A percentile compares a stretch with the other conserved stretches of the same genome.
phyloP scores from a whole-genome alignment of 2,113 vertebrate genomes.

The Embiotoca jacksoni region DNA sequence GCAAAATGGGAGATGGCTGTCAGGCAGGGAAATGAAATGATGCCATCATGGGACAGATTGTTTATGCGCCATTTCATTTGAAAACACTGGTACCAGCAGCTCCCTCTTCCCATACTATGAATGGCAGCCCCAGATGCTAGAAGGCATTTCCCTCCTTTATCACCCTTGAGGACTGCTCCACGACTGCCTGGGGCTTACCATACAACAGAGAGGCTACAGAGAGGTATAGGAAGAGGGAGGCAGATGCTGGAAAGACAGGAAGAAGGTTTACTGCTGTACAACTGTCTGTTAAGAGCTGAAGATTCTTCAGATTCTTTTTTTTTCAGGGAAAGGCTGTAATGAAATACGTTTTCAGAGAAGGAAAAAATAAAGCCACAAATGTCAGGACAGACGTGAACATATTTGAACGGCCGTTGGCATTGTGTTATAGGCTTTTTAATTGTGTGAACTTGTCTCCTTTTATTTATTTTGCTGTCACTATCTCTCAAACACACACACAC shows the following conservation, averaged over 20 bases:
- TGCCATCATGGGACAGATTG: constrained; percentile 63
- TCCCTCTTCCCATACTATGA: constrained; percentile 41
- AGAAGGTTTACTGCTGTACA: constrained; percentile 27
- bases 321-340: neutral
- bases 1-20: constrained; percentile 59
- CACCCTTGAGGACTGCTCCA: constrained; percentile 64
- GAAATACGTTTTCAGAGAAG: constrained; percentile 6
- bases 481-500: too few relatives aligned
- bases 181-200: constrained; percentile 59
- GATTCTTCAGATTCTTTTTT: constrained; percentile 21
- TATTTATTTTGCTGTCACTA: too few relatives aligned
- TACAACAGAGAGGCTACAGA: constrained; percentile 41
- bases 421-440: neutral
- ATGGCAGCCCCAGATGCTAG: constrained; percentile 50
- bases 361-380: constrained; percentile 12
- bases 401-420: constrained; percentile 22
- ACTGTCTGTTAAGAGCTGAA: constrained; percentile 20
- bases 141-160: constrained; percentile 57
- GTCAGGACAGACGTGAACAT: constrained; percentile 36
- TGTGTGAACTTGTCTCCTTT: too few relatives aligned
- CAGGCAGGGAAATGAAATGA: constrained; percentile 67
- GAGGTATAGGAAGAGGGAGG: constrained; percentile 15
- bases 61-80: constrained; percentile 71
- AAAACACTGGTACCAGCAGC: constrained; percentile 58
- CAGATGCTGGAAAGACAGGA: constrained; percentile 42